These are phyloP conservation scores for Luperina nickerlii DNA, from an alignment of 2,888 invertebrate species.

Conservation along the genomic window DNA sequence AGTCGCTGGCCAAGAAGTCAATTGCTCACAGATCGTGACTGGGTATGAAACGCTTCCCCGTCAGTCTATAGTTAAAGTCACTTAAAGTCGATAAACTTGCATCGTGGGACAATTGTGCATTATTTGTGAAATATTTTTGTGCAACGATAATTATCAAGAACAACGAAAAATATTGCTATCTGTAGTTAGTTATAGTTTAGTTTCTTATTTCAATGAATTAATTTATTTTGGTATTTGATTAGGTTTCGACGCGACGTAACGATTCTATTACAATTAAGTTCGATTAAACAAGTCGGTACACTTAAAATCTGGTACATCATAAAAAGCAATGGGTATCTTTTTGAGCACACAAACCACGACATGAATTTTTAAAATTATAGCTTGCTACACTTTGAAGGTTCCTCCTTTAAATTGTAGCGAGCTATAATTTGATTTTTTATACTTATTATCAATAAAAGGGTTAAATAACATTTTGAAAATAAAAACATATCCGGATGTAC, in stretches of 20 bases:
- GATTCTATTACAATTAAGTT: not conserved
- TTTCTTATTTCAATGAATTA: not conserved
- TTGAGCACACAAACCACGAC: not conserved
- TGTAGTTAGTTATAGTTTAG: not conserved
- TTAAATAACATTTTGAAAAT: not conserved
- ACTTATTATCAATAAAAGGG: not conserved
- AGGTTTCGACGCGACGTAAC: not conserved
- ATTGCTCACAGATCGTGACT: constrained; percentile 82
- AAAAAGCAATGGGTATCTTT: not conserved
- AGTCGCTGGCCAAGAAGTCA: constrained; percentile 79
- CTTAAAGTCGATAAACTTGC: constrained; percentile 43
- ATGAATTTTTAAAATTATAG: not conserved
- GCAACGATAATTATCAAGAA: not conserved
- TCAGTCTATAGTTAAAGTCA: constrained; percentile 54
- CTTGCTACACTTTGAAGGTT: not conserved
- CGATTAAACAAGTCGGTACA: not conserved
- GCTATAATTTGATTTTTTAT: no score
- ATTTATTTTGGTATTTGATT: not conserved
- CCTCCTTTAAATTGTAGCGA: no score
- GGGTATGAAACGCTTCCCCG: constrained; percentile 65
- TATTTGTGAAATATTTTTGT: not conserved
- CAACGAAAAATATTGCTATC: not conserved
- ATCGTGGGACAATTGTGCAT: constrained; percentile 3
- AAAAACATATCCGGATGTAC: not conserved
- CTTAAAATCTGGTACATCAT: not conserved